Percentiles rank a stretch among this genome's conserved stretches.
phyloP scores from a whole-genome alignment of 2,113 vertebrate genomes.

The Aix galericulata region DNA sequence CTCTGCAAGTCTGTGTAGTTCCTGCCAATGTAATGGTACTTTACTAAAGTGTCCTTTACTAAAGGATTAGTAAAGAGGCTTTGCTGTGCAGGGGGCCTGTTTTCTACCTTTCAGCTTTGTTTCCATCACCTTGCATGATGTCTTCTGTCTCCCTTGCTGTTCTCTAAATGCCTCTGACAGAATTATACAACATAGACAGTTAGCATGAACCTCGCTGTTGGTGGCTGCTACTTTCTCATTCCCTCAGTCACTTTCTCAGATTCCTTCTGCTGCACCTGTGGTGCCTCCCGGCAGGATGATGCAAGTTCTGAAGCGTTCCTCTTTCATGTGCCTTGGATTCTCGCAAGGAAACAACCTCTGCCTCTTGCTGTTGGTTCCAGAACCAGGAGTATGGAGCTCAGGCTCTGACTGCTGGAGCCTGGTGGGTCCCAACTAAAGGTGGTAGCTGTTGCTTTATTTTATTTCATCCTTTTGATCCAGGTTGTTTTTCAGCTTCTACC shows the following conservation, averaged over 20 bases:
- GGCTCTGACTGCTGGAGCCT: neutral
- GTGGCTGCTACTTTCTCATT: neutral
- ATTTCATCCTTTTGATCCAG: neutral
- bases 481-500: neutral
- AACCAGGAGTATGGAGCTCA: neutral
- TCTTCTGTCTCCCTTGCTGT: neutral
- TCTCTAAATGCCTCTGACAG: neutral
- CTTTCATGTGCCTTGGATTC: neutral
- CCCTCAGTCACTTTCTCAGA: neutral
- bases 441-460: neutral
- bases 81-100: neutral
- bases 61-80: neutral
- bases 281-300: neutral
- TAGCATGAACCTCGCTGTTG: neutral
- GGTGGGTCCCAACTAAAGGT: neutral
- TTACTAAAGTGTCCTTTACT: too few species aligned
- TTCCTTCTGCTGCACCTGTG: neutral
- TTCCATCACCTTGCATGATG: neutral
- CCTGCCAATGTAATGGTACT: neutral
- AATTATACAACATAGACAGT: neutral
- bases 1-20: neutral
- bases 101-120: neutral
- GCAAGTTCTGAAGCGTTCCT: accelerated
- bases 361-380: neutral
- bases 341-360: neutral